These are phyloP conservation scores for Eupleurogrammus muticus DNA, from an alignment of 2,797 vertebrate genomes.

Conservation along the genomic window DNA sequence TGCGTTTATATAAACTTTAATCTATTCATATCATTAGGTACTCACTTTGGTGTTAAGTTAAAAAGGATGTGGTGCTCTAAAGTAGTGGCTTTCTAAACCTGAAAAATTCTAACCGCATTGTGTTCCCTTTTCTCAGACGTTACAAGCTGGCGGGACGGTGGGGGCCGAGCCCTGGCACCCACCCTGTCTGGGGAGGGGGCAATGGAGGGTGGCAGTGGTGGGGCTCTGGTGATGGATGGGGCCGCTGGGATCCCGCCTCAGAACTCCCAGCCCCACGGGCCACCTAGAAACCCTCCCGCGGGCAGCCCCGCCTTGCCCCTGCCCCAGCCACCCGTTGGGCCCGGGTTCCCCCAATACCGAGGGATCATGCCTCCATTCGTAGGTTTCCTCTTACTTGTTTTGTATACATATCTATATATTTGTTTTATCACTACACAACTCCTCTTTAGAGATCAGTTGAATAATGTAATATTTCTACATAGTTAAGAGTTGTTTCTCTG, in stretches of 20 bases:
- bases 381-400: conserved; percentile 72
- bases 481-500: no score
- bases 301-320: conserved; percentile 84
- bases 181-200: conserved; percentile 87
- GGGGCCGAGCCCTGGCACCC: conserved; percentile 88
- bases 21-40: not conserved
- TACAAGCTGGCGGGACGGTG: conserved; percentile 96
- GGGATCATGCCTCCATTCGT: conserved; percentile 95
- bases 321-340: conserved; percentile 87
- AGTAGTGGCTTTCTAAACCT: conserved; percentile 6
- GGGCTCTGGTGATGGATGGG: conserved; percentile 86
- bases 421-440: not conserved
- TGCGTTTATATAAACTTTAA: not conserved
- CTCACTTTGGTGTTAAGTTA: not conserved
- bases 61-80: not conserved
- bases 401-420: not conserved
- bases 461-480: no score
- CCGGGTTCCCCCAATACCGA: conserved; percentile 91
- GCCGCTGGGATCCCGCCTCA: conserved; percentile 81
- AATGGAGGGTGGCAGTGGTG: conserved; percentile 86
- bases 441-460: not conserved
- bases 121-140: conserved; percentile 81
- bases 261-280: conserved; percentile 80
- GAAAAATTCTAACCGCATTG: conserved; percentile 10
- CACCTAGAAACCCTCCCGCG: conserved; percentile 84